phyloP scores from a whole-genome alignment of 2,888 invertebrate species.

The Pristionchus japonicus region DNA sequence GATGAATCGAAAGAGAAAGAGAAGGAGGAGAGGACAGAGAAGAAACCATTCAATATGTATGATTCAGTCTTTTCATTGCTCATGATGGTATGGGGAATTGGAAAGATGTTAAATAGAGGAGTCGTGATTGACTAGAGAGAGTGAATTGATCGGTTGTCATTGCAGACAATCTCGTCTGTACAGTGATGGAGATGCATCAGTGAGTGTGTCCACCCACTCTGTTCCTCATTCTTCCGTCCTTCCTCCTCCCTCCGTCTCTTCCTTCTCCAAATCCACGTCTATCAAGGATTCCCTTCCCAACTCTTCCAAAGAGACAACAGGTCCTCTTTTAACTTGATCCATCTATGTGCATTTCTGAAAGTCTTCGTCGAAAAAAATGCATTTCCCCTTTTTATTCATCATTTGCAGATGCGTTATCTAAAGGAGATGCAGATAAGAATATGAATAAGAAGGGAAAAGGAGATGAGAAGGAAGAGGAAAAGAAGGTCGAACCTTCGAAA shows the following conservation, averaged over 20 bases:
- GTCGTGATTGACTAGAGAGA: not conserved
- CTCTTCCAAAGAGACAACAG: too few species aligned
- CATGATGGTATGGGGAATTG: too few species aligned
- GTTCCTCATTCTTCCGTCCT: not conserved
- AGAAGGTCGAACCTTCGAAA: not conserved
- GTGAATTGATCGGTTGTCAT: not conserved
- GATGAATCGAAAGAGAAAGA: not conserved
- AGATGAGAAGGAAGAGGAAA: not conserved
- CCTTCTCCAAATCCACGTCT: not conserved
- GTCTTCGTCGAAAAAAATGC: too few species aligned
- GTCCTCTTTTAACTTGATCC: too few species aligned
- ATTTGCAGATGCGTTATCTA: not conserved
- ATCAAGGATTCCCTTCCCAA: too few species aligned
- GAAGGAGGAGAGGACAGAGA: not conserved
- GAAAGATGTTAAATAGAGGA: not conserved
- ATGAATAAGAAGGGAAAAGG: not conserved
- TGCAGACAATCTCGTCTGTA: not conserved
- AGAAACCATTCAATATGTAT: conserved; percentile 16
- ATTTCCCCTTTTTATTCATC: not conserved
- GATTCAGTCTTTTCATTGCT: not conserved
- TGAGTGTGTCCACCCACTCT: not conserved
- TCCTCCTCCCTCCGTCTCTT: not conserved
- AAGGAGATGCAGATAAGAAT: conserved; percentile 1
- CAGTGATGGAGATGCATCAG: not conserved
- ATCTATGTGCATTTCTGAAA: too few species aligned